Evolutionary conservation across 2,113 vertebrate species (phyloP).

Genomic region (Isichthys henryi): DNA sequence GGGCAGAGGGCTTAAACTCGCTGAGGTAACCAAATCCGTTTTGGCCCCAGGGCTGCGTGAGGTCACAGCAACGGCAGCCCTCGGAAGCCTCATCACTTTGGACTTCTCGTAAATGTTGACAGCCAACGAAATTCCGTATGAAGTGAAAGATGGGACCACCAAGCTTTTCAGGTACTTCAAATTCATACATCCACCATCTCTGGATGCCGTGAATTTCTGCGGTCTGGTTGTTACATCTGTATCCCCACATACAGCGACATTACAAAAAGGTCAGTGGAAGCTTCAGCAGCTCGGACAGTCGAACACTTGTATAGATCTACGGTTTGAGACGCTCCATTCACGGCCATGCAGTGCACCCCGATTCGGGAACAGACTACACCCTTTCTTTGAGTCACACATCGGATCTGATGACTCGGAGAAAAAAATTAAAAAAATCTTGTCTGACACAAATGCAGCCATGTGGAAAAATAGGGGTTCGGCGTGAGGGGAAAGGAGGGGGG

Average conservation of each 20-base stretch:
- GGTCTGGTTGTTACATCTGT: neutral
- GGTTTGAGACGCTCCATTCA: neutral
- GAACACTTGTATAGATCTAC: neutral
- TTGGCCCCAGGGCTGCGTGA: neutral
- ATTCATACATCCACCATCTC: neutral
- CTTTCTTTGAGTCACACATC: neutral
- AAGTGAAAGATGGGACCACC: neutral
- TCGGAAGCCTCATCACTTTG: neutral
- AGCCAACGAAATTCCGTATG: neutral
- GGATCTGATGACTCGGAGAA: neutral
- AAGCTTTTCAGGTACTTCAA: neutral
- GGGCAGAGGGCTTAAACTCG: neutral
- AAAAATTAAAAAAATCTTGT: neutral
- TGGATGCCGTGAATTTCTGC: neutral
- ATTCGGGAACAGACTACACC: neutral
- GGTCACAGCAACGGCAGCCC: neutral
- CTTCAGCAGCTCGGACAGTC: neutral
- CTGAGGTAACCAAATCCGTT: neutral
- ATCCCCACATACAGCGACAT: neutral
- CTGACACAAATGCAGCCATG: neutral
- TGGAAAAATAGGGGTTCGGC: neutral
- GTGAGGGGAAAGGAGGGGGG: neutral
- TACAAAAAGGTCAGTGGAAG: neutral
- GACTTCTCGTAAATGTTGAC: neutral
- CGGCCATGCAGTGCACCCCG: neutral